These are phyloP conservation scores for Tenualosa ilisha DNA, from an alignment of 2,797 vertebrate genomes.

Conservation along the genomic window DNA sequence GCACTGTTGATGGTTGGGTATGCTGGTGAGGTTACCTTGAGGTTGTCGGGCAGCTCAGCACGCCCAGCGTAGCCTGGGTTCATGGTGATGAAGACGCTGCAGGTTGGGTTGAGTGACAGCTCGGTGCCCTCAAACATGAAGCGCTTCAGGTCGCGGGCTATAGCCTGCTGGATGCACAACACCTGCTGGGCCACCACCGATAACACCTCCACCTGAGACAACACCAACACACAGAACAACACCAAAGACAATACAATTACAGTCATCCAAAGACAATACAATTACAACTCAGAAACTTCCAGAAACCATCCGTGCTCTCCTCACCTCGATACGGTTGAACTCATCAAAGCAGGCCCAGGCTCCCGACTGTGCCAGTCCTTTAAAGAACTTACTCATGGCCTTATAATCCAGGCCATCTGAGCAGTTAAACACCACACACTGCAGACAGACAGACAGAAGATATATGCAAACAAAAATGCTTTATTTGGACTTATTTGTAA, in stretches of 20 bases:
- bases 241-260: neutral
- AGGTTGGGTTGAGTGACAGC: conserved; percentile 88
- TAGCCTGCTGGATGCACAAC: conserved; percentile 91
- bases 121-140: conserved; percentile 93
- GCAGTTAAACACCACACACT: conserved; percentile 97
- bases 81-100: conserved; percentile 95
- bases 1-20: neutral
- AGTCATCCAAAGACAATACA: neutral
- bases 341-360: conserved; percentile 96
- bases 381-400: conserved; percentile 97
- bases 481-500: neutral
- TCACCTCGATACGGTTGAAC: conserved; percentile 95
- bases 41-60: conserved; percentile 91
- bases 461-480: neutral
- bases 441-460: conserved; percentile 45
- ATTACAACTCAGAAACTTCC: neutral
- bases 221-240: neutral
- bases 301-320: neutral
- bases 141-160: conserved; percentile 79
- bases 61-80: conserved; percentile 94
- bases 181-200: conserved; percentile 95
- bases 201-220: conserved; percentile 87
- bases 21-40: conserved; percentile 79
- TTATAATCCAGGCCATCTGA: conserved; percentile 94
- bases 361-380: conserved; percentile 90